Percentiles rank a stretch among this genome's conserved stretches.
phyloP scores from a whole-genome alignment of 2,888 invertebrate genomes.

The Limnephilus rhombicus region DNA sequence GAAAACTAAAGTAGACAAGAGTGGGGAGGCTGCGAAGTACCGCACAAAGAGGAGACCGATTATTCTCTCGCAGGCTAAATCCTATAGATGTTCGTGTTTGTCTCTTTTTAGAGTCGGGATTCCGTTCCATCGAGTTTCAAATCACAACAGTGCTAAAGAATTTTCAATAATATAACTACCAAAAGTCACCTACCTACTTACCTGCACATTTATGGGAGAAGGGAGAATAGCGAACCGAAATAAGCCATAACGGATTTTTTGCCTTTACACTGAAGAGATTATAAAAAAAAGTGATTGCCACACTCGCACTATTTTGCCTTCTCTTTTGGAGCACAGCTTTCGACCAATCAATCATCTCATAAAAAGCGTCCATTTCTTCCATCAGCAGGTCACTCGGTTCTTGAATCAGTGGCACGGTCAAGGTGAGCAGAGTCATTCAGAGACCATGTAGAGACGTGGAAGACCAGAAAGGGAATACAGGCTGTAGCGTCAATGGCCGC shows the following conservation, averaged over 20 bases:
- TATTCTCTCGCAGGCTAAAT: too few species aligned
- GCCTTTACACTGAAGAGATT: not conserved
- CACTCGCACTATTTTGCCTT: not conserved
- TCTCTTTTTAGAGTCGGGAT: too few species aligned
- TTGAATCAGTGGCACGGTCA: constrained; percentile 10
- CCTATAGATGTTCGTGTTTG: too few species aligned
- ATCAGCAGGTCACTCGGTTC: not conserved
- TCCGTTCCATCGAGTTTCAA: too few species aligned
- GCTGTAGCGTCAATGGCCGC: constrained; percentile 3
- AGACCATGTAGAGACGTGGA: constrained; percentile 19
- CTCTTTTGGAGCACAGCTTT: not conserved
- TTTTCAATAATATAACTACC: too few species aligned
- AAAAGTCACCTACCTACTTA: not conserved
- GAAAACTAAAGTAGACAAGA: too few species aligned
- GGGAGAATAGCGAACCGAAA: not conserved
- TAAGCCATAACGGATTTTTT: not conserved
- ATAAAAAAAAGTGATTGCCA: not conserved
- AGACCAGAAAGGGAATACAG: constrained; percentile 31
- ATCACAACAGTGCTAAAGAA: too few species aligned
- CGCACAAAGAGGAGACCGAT: too few species aligned
- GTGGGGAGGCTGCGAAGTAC: too few species aligned
- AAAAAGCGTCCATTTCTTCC: not conserved
- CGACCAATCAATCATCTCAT: not conserved
- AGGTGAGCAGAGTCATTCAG: constrained; percentile 7
- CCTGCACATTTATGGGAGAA: not conserved